A percentile compares a stretch with the other conserved stretches of the same genome.
Evolutionary conservation across 2,797 vertebrate genomes (phyloP).

Genomic region (Saguinus oedipus): DNA sequence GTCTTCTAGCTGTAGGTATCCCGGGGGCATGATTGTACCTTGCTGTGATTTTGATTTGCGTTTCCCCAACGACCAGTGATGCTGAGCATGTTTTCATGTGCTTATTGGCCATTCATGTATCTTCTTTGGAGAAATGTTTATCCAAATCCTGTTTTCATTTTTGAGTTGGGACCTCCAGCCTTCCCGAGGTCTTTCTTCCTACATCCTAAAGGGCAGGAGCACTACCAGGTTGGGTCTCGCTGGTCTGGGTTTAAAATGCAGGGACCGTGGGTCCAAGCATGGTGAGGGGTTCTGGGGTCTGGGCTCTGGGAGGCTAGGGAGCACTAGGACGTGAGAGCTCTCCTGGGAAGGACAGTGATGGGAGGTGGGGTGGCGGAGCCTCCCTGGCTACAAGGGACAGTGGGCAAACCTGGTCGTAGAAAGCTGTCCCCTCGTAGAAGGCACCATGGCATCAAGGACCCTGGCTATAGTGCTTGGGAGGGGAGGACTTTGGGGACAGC

Average conservation of each 20-base stretch:
- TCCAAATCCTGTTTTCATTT: background rate
- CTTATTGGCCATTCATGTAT: background rate
- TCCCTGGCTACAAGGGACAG: too few species aligned
- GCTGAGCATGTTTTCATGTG: rapidly evolving
- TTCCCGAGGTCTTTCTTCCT: background rate
- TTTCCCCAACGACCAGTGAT: background rate
- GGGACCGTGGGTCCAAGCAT: background rate
- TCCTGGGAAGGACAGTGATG: background rate
- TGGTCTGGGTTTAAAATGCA: background rate
- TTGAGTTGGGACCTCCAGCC: background rate
- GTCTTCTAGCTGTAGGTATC: too few species aligned
- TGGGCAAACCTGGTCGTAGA: background rate
- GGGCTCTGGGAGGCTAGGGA: background rate
- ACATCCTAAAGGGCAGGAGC: background rate
- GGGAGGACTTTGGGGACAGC: background rate
- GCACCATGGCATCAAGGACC: too few species aligned
- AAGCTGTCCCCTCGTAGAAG: background rate
- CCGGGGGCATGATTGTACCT: too few species aligned
- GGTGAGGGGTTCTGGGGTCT: background rate
- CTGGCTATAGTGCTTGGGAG: background rate
- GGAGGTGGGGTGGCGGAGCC: background rate
- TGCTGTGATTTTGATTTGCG: background rate
- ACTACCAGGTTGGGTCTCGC: background rate
- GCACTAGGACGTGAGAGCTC: too few species aligned
- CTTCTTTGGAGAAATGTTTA: background rate